Percentiles rank a stretch among this genome's conserved stretches.
phyloP scores from a whole-genome alignment of 92 coral and sea anemone genomes.

The Phymanthus crucifer region DNA sequence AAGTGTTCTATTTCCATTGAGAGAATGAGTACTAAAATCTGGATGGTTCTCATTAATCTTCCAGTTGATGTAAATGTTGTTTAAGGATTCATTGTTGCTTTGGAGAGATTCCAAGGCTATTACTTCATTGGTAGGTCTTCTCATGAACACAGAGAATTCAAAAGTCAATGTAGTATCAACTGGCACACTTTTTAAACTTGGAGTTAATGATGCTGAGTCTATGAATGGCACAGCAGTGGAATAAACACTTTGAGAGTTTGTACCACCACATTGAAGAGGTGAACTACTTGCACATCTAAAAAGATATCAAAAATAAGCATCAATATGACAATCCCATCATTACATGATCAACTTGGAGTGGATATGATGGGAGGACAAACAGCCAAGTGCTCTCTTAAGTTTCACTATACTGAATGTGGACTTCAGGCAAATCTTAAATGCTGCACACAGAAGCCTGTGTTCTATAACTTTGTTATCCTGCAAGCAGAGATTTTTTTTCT shows the following conservation, averaged over 20 bases:
- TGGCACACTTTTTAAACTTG: slow-evolving; percentile 20
- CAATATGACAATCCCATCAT: too few species aligned
- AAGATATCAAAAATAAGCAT: background rate
- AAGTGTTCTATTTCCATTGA: slow-evolving; percentile 36
- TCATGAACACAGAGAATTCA: slow-evolving; percentile 17
- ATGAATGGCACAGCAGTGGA: slow-evolving; percentile 62
- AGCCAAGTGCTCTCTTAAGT: too few species aligned
- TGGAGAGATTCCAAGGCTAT: slow-evolving; percentile 40
- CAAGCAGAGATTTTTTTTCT: too few species aligned
- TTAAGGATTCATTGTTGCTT: slow-evolving; percentile 42
- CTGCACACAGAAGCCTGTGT: too few species aligned
- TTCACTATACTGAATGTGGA: too few species aligned
- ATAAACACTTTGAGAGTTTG: slow-evolving; percentile 41
- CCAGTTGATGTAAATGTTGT: slow-evolving; percentile 43
- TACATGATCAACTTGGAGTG: too few species aligned
- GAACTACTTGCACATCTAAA: slow-evolving; percentile 44
- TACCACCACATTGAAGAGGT: slow-evolving; percentile 45
- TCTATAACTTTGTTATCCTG: too few species aligned
- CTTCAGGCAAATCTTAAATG: too few species aligned
- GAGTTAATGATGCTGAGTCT: slow-evolving; percentile 7
- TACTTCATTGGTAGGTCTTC: slow-evolving; percentile 26
- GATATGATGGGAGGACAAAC: too few species aligned
- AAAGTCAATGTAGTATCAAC: slow-evolving; percentile 17
- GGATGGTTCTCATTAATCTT: slow-evolving; percentile 6
- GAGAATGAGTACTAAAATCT: slow-evolving; percentile 7